Evolutionary conservation across 37 sponge, comb jelly and placozoan species (phyloP), one percentile per base, ranked within the genome.

Genomic region (Aplysina aerophoba): DNA sequence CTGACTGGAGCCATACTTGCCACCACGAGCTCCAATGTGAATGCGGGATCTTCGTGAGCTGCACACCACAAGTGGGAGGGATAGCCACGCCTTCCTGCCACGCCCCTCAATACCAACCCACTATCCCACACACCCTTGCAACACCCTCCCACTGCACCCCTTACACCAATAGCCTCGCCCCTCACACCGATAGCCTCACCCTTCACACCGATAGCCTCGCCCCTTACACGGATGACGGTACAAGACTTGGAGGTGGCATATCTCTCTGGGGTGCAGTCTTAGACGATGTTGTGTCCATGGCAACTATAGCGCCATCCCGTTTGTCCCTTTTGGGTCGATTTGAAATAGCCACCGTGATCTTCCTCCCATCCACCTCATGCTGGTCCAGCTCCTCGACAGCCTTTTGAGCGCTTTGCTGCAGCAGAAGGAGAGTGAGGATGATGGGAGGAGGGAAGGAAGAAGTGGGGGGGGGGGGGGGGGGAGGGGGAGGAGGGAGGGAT

Each of bases 311-410:
- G 41, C 53, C 54, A 44, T 25, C 19, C 54, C 35, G 15, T 34
- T 63, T 62, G 13, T 27, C 55, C 61, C 35, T 86, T 33, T 57
- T 75, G 4, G 92, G 92, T 63, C 92, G 92, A 27, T 92, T 89
- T 17, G 95, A 94, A 0, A 94, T 91, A 64, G 92, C 92, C 59
- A 94, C 95, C 0, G 56, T 57, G 8, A 94, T 81, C 22, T 36
- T 85, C 79, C 87, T 86, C 25, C 87, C 64, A 15, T 61, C 73
- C 1, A 94, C 54, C n/a, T 37, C 24, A 24, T 75, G 73, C 15
- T 83, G 17, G 77, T 94, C 59, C 38, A 94, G 60, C 30, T 84
- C 41, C 16, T 40, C 22, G 15, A 94, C 92, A 25, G 92, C 95
- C 13, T 40, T 75, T 11, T 64, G 28, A 27, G 94, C 94, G 39